Conservation (phyloP, 1,140 invertebrate genomes). For the Melipona quadrifasciata region DNA sequence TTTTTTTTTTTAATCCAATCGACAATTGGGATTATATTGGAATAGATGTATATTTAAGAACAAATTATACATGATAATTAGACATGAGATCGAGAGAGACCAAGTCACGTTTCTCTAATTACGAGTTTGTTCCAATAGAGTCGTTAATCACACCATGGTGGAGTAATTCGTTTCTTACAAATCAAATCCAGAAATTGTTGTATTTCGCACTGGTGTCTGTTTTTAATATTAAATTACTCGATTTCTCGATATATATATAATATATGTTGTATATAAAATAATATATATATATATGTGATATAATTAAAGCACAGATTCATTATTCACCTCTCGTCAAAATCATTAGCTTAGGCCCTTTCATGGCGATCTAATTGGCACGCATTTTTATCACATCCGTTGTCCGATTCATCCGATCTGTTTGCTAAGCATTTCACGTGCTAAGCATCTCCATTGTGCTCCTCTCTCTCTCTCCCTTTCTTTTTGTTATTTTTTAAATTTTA, state of each 20-base stretch:
- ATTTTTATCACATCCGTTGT: no score
- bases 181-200: background rate
- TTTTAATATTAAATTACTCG: no score
- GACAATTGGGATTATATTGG: background rate
- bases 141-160: background rate
- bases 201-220: no score
- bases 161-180: background rate
- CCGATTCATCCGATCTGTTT: no score
- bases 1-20: background rate
- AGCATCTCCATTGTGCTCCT: background rate
- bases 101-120: background rate
- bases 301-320: no score
- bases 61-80: background rate
- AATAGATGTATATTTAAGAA: background rate
- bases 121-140: background rate
- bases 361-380: no score
- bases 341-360: no score
- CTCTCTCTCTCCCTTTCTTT: conserved; percentile 17
- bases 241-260: no score
- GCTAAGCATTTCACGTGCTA: background rate
- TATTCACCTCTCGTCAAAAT: no score
- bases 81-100: background rate
- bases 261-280: no score
- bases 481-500: conserved; percentile 7
- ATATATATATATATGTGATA: no score